Evolutionary conservation across 35 echinoderm and acorn worm genomes (phyloP).

Genomic region (Strongylocentrotus purpuratus): DNA sequence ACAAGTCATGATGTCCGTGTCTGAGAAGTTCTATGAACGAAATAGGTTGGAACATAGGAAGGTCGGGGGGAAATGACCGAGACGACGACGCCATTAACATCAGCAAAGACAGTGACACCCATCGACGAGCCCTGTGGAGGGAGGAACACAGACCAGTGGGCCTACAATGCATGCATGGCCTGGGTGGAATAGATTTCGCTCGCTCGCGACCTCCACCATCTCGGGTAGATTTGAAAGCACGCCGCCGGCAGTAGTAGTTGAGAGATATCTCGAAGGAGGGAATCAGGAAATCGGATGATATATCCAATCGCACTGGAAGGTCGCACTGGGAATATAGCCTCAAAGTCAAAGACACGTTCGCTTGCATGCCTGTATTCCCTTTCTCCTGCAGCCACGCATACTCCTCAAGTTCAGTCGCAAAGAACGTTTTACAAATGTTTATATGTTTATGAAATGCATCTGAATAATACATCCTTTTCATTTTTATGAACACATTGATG

Average conservation of each 20-base stretch:
- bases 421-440: not conserved
- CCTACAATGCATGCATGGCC: not conserved
- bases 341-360: not conserved
- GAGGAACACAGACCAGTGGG: not conserved
- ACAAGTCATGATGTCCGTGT: too few relatives aligned
- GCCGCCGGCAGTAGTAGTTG: not conserved
- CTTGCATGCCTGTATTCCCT: not conserved
- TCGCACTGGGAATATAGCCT: not conserved
- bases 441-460: not conserved
- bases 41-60: too few relatives aligned
- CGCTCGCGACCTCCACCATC: conserved; percentile 5
- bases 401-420: not conserved
- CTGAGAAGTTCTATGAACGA: too few relatives aligned
- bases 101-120: too few relatives aligned
- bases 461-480: too few relatives aligned
- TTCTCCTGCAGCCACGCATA: not conserved
- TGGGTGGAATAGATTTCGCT: not conserved
- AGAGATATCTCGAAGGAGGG: not conserved
- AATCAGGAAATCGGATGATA: not conserved
- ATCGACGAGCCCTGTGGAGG: too few relatives aligned
- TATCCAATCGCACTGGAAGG: not conserved
- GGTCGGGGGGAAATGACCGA: too few relatives aligned
- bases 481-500: too few relatives aligned
- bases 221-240: not conserved
- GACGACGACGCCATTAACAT: too few relatives aligned